Conservation (phyloP, 2,888 invertebrate species). For the Polyommatus icarus region DNA sequence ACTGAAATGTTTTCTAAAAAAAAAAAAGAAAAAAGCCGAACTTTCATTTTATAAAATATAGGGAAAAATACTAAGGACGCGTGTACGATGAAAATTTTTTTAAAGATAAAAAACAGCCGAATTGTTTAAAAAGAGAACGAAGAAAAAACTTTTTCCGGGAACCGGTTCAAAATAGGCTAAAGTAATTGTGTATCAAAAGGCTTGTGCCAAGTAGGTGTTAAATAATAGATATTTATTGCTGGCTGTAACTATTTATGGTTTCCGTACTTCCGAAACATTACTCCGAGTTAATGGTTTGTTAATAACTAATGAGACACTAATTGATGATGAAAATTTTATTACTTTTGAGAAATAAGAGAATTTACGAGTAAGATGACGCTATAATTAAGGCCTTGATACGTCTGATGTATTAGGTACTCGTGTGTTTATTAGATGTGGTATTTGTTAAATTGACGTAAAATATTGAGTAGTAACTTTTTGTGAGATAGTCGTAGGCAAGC, state of each 20-base stretch:
- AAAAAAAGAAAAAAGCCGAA: not conserved
- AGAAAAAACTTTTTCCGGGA: no score
- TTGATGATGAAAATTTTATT: conserved; percentile 8
- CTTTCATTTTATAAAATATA: not conserved
- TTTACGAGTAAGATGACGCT: not conserved
- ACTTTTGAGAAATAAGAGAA: not conserved
- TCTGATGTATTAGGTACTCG: no score
- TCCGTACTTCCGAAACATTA: not conserved
- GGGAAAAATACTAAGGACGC: not conserved
- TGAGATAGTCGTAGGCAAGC: no score
- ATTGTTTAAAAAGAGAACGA: no score
- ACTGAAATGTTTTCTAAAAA: not conserved
- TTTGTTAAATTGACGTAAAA: no score
- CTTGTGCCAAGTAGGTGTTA: conserved; percentile 17
- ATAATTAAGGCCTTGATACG: not conserved
- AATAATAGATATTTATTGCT: conserved; percentile 26
- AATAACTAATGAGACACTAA: not conserved
- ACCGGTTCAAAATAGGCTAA: not conserved
- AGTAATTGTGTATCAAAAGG: not conserved
- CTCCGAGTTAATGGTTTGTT: conserved; percentile 2
- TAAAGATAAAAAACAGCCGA: no score
- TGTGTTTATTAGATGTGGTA: no score
- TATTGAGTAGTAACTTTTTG: no score
- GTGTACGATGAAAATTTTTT: no score
- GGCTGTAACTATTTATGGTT: not conserved